Percentiles rank a stretch among this genome's conserved stretches.
Conservation (phyloP, 1,140 invertebrate species). For the Streblospio benedicti region DNA sequence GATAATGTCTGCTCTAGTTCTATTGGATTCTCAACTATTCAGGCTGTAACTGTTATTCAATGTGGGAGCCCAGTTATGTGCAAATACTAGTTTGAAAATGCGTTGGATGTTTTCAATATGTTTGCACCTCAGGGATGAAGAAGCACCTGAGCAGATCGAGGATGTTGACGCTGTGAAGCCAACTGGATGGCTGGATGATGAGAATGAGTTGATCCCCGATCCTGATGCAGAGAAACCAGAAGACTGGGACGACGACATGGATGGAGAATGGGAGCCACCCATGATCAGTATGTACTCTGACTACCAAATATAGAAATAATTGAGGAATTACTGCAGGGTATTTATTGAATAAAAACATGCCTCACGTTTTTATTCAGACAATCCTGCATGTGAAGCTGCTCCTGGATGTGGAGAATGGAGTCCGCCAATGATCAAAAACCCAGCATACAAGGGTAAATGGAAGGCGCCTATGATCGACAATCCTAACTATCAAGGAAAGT, state of each 20-base stretch:
- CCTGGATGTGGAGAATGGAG: conserved; percentile 88
- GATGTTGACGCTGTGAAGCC: conserved; percentile 43
- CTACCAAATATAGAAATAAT: too few species aligned
- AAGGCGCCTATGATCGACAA: conserved; percentile 82
- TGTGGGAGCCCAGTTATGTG: too few species aligned
- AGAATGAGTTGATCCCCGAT: conserved; percentile 79
- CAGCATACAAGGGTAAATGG: conserved; percentile 73
- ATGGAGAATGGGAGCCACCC: conserved; percentile 96
- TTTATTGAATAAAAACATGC: too few species aligned
- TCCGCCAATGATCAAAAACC: conserved; percentile 77
- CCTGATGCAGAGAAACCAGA: conserved; percentile 75
- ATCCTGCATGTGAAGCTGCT: conserved; percentile 75
- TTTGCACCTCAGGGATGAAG: conserved; percentile 49
- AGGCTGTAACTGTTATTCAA: too few species aligned
- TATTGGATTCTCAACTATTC: too few species aligned
- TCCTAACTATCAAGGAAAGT: conserved; percentile 72
- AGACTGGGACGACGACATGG: conserved; percentile 97
- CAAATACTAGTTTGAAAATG: too few species aligned
- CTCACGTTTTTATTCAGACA: conserved; percentile 45
- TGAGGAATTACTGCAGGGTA: too few species aligned
- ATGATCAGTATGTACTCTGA: conserved; percentile 55
- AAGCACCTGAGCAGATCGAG: conserved; percentile 38
- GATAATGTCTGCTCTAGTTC: too few species aligned
- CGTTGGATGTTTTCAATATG: too few species aligned
- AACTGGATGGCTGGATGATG: conserved; percentile 65